phyloP scores from a whole-genome alignment of 2,888 invertebrate species.

The Scaptomyza tumidula region DNA sequence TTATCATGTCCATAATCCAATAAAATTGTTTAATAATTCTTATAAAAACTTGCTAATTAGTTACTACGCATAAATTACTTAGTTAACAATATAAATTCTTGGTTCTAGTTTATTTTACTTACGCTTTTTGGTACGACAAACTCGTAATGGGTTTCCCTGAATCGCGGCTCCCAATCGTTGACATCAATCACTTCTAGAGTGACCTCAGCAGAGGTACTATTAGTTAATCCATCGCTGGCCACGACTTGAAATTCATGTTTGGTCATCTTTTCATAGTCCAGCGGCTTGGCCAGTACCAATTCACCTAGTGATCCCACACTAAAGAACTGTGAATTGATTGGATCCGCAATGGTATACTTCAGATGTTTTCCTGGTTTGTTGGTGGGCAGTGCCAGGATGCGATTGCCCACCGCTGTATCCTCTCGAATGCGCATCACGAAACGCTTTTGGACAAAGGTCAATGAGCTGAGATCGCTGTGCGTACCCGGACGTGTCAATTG shows the following conservation, averaged over 20 bases:
- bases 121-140: slow-evolving; percentile 86
- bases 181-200: slow-evolving; percentile 93
- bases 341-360: slow-evolving; percentile 91
- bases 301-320: slow-evolving; percentile 92
- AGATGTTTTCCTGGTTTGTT: slow-evolving; percentile 88
- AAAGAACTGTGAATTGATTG: slow-evolving; percentile 90
- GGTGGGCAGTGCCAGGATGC: slow-evolving; percentile 89
- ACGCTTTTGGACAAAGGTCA: slow-evolving; percentile 88
- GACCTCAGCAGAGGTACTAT: slow-evolving; percentile 91
- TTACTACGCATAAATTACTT: too few relatives aligned
- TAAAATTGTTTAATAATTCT: too few relatives aligned
- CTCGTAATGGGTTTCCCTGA: slow-evolving; percentile 94
- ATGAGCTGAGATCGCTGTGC: slow-evolving; percentile 85
- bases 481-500: slow-evolving; percentile 87
- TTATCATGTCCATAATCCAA: too few relatives aligned
- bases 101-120: slow-evolving; percentile 44
- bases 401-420: slow-evolving; percentile 90
- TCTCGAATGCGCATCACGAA: slow-evolving; percentile 91
- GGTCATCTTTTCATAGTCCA: slow-evolving; percentile 91
- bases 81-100: too few relatives aligned
- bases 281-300: slow-evolving; percentile 89
- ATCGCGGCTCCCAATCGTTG: slow-evolving; percentile 97
- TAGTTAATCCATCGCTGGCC: slow-evolving; percentile 90
- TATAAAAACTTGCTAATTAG: too few relatives aligned
- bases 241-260: slow-evolving; percentile 91